A percentile compares a stretch with the other conserved stretches of the same genome.
Evolutionary conservation across 2,797 vertebrate genomes (phyloP).

Genomic region (Simalia tracyae): DNA sequence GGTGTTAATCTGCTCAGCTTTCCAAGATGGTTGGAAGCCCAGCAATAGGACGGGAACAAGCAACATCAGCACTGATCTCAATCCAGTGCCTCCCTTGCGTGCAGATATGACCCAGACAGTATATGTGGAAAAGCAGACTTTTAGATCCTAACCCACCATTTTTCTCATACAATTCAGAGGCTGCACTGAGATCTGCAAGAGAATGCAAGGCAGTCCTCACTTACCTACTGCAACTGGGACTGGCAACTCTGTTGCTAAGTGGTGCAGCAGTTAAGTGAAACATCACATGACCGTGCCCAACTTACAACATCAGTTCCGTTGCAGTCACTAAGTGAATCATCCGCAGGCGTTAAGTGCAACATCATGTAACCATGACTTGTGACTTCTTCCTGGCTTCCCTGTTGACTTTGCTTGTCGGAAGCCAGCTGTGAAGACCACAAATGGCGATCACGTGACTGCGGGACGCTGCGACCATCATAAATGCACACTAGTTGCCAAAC

Average conservation of each 20-base stretch:
- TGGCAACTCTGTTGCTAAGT: background rate
- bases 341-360: background rate
- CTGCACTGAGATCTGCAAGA: background rate
- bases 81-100: background rate
- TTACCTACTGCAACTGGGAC: background rate
- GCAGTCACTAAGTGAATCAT: background rate
- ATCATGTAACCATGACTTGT: background rate
- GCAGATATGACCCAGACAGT: background rate
- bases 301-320: background rate
- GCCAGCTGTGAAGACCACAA: background rate
- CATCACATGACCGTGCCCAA: background rate
- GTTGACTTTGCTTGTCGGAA: background rate
- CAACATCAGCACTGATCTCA: background rate
- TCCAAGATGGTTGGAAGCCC: background rate
- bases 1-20: background rate
- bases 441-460: background rate
- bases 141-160: background rate
- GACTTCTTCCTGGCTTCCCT: no score
- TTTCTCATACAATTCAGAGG: background rate
- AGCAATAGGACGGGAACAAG: background rate
- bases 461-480: background rate
- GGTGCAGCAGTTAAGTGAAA: background rate
- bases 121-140: background rate
- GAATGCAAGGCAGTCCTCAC: background rate
- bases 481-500: background rate